Percentiles rank a stretch among this genome's conserved stretches.
Conservation (phyloP, 2,888 invertebrate species). For the Melieria picta region DNA sequence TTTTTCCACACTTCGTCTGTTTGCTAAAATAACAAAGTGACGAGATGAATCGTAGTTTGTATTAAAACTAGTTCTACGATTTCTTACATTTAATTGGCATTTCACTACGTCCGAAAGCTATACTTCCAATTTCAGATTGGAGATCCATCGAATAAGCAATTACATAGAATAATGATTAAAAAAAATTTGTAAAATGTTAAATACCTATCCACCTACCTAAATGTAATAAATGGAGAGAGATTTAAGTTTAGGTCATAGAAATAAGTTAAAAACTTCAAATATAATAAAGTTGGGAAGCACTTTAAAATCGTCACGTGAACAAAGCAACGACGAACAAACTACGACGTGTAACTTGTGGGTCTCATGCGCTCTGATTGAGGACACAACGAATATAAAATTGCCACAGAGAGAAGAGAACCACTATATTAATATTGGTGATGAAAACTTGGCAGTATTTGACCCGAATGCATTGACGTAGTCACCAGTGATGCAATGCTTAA, state of each 20-base stretch:
- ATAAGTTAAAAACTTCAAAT: neutral
- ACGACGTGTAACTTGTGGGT: slow-evolving; percentile 39
- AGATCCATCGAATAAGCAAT: too few species aligned
- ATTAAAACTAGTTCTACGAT: neutral
- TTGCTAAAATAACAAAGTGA: too few species aligned
- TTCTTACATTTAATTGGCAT: neutral
- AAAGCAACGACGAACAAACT: slow-evolving; percentile 11
- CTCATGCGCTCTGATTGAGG: slow-evolving; percentile 1
- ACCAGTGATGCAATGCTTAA: neutral
- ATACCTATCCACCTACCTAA: too few species aligned
- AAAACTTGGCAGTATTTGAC: neutral
- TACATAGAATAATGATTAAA: too few species aligned
- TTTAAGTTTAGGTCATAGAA: too few species aligned
- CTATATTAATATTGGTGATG: neutral
- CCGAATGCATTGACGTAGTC: slow-evolving; percentile 20
- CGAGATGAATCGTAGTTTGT: neutral
- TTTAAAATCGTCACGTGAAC: slow-evolving; percentile 43
- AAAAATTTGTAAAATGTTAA: too few species aligned
- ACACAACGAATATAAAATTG: neutral
- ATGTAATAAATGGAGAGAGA: too few species aligned
- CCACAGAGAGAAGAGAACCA: neutral
- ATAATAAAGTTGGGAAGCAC: slow-evolving; percentile 36
- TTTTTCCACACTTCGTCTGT: too few species aligned
- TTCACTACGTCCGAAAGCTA: neutral
- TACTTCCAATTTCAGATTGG: too few species aligned